Percentiles rank a stretch among this genome's conserved stretches.
Evolutionary conservation across 1,140 invertebrate genomes (phyloP).

Genomic region (Aphelenchoides fujianensis): DNA sequence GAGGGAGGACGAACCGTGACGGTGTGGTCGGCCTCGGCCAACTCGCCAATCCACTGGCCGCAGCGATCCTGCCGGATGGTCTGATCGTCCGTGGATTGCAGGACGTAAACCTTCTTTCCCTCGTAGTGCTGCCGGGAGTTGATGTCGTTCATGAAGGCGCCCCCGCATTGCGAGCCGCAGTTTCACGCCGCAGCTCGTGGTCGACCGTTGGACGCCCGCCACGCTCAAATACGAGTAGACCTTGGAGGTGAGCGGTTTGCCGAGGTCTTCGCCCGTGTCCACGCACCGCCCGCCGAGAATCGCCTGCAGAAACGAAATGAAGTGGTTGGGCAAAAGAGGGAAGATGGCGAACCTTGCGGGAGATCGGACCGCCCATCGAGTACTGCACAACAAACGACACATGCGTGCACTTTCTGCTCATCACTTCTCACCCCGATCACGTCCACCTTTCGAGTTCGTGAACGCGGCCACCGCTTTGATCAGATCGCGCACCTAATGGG

Average conservation of each 20-base stretch:
- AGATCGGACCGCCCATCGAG: conserved; percentile 37
- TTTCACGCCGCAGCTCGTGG: neutral
- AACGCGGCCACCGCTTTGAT: conserved; percentile 27
- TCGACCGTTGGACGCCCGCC: conserved; percentile 6
- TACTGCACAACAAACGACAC: conserved; percentile 13
- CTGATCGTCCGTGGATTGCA: neutral
- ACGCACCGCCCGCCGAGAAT: conserved; percentile 21
- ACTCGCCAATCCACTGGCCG: neutral
- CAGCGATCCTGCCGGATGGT: neutral
- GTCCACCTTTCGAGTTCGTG: conserved; percentile 36
- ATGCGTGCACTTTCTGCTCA: neutral
- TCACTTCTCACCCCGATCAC: no score
- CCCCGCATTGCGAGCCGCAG: neutral
- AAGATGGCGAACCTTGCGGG: conserved; percentile 18
- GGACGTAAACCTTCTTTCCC: neutral
- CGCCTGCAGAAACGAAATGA: conserved; percentile 19
- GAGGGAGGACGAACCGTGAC: neutral
- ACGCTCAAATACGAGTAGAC: neutral
- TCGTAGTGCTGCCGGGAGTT: conserved; percentile 8
- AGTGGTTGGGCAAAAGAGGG: no score
- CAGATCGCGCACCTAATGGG: conserved; percentile 33
- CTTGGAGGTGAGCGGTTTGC: neutral
- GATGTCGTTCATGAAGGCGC: neutral
- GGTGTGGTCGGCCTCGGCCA: neutral
- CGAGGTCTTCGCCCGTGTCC: conserved; percentile 16